These are phyloP conservation scores for Henricia sp. DNA, from an alignment of 53 echinoderm and acorn worm genomes.

Conservation along the genomic window DNA sequence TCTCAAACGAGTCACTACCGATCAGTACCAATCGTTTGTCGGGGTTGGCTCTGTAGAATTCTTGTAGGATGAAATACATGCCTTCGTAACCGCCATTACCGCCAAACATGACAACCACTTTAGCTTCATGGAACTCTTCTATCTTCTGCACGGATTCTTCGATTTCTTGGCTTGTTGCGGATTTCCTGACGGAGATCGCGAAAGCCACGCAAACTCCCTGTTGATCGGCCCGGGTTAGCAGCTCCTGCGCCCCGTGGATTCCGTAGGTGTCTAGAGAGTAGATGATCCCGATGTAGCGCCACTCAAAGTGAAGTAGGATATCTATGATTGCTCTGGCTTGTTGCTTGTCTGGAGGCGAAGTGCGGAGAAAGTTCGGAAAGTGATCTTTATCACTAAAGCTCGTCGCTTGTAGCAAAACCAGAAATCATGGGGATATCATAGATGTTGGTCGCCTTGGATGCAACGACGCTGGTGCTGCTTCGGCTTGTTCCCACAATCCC, in stretches of 20 bases:
- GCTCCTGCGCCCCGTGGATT: background rate
- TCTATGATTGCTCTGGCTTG: slow-evolving; percentile 36
- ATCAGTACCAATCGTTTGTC: background rate
- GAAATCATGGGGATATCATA: slow-evolving; percentile 35
- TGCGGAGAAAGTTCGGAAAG: slow-evolving; percentile 57
- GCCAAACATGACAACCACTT: slow-evolving; percentile 22
- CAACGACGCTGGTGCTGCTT: slow-evolving; percentile 8
- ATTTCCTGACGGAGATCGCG: background rate
- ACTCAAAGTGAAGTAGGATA: slow-evolving; percentile 28
- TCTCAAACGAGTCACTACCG: slow-evolving; percentile 10
- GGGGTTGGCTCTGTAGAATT: background rate
- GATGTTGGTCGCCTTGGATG: background rate
- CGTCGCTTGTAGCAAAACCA: slow-evolving; percentile 48
- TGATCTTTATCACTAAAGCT: slow-evolving; percentile 36
- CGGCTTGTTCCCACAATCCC: slow-evolving; percentile 15
- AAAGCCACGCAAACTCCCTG: background rate
- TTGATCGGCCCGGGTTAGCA: background rate
- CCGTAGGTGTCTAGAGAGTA: slow-evolving; percentile 2
- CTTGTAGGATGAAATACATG: background rate
- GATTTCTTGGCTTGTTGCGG: background rate
- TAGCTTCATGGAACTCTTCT: background rate
- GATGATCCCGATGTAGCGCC: slow-evolving; percentile 29
- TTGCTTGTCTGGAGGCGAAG: slow-evolving; percentile 11
- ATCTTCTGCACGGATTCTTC: background rate
- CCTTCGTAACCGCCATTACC: background rate